phyloP scores from a whole-genome alignment of 2,888 invertebrate genomes.

The Drosophila histrio region DNA sequence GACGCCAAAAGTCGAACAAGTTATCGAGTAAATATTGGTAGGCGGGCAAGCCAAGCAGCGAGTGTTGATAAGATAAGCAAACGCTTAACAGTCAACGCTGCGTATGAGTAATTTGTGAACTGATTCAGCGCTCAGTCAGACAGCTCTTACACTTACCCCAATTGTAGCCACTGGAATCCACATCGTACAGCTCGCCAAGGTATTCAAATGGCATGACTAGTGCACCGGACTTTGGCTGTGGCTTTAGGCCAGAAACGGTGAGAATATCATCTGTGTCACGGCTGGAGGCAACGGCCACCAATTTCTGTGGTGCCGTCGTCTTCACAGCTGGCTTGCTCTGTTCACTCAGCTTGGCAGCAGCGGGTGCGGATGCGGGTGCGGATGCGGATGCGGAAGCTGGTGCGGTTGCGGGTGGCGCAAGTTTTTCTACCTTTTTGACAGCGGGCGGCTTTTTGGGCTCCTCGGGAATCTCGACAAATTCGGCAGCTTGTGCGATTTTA shows the following conservation, averaged over 20 bases:
- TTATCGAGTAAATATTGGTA: slow-evolving; percentile 76
- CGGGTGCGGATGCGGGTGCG: not conserved
- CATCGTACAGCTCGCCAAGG: slow-evolving; percentile 79
- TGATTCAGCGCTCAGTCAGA: slow-evolving; percentile 52
- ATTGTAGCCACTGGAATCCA: slow-evolving; percentile 77
- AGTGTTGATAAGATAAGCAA: slow-evolving; percentile 61
- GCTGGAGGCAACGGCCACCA: slow-evolving; percentile 49
- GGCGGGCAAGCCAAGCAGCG: slow-evolving; percentile 44
- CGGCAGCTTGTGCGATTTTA: slow-evolving; percentile 47
- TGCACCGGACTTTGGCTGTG: slow-evolving; percentile 71
- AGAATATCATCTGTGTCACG: slow-evolving; percentile 71
- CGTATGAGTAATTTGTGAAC: slow-evolving; percentile 69
- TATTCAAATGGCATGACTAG: slow-evolving; percentile 74
- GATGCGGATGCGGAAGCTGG: slow-evolving; percentile 12
- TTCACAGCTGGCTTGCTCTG: slow-evolving; percentile 6
- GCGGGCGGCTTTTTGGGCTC: slow-evolving; percentile 31
- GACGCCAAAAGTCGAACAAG: slow-evolving; percentile 58
- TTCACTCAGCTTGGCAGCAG: not conserved
- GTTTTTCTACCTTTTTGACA: slow-evolving; percentile 27
- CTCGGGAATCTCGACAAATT: slow-evolving; percentile 63
- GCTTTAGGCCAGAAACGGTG: slow-evolving; percentile 67
- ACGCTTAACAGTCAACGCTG: slow-evolving; percentile 21
- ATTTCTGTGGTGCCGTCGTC: slow-evolving; percentile 11
- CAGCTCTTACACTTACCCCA: slow-evolving; percentile 77
- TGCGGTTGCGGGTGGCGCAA: slow-evolving; percentile 9